These are phyloP conservation scores for Amblyteles armatorius DNA, from an alignment of 2,888 invertebrate species.

Conservation along the genomic window DNA sequence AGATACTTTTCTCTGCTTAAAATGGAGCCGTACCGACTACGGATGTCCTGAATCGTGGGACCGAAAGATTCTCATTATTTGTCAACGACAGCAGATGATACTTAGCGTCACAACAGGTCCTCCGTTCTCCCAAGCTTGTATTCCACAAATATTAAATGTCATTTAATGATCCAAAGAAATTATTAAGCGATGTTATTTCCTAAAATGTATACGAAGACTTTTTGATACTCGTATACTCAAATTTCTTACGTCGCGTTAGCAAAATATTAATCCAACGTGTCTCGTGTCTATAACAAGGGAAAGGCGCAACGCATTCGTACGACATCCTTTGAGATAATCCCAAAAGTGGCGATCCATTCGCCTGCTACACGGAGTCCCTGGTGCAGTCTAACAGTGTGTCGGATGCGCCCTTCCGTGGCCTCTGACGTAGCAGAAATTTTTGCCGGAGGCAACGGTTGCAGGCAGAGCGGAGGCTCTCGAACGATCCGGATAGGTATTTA, in stretches of 20 bases:
- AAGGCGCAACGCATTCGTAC: neutral
- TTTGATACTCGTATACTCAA: neutral
- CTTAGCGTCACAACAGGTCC: neutral
- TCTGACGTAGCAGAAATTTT: slow-evolving; percentile 68
- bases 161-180: neutral
- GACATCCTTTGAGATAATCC: slow-evolving; percentile 22
- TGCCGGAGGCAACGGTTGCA: slow-evolving; percentile 51
- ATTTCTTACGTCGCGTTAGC: neutral
- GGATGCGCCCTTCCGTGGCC: slow-evolving; percentile 12
- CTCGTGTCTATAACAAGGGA: neutral
- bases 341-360: slow-evolving; percentile 38
- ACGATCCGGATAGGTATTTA: slow-evolving; percentile 69
- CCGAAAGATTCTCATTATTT: neutral
- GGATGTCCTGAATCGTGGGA: neutral
- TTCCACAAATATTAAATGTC: neutral
- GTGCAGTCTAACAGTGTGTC: slow-evolving; percentile 25
- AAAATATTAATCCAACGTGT: neutral
- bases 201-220: neutral
- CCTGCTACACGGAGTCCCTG: neutral
- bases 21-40: neutral
- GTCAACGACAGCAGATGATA: neutral
- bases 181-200: neutral
- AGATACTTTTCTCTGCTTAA: neutral
- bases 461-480: slow-evolving; percentile 29
- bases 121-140: neutral